A percentile compares a stretch with the other conserved stretches of the same genome.
Evolutionary conservation across 2,888 invertebrate species (phyloP).

Genomic region (Sesamia inferens): DNA sequence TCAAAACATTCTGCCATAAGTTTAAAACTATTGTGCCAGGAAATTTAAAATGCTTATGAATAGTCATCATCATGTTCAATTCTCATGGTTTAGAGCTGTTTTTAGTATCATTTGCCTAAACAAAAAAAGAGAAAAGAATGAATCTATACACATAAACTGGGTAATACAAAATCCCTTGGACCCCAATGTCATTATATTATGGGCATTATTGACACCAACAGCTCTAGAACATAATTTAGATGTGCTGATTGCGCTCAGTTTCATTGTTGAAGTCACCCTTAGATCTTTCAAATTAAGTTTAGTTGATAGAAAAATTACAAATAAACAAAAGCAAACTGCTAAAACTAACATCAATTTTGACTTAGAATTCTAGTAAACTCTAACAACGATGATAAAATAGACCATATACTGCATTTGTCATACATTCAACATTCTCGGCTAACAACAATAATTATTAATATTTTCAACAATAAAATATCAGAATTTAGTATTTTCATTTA

Average conservation of each 20-base stretch:
- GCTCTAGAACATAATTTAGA: neutral
- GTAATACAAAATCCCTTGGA: no score
- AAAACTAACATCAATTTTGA: slow-evolving; percentile 25
- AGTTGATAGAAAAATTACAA: slow-evolving; percentile 11
- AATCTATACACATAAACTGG: no score
- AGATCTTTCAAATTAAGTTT: slow-evolving; percentile 20
- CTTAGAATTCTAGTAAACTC: slow-evolving; percentile 37
- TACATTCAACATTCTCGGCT: slow-evolving; percentile 13
- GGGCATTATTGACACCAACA: neutral
- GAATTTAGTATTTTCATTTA: neutral
- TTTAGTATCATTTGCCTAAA: no score
- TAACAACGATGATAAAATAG: slow-evolving; percentile 38
- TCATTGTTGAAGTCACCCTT: neutral
- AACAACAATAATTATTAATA: slow-evolving; percentile 18
- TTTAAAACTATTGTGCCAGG: slow-evolving; percentile 18
- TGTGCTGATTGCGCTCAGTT: neutral
- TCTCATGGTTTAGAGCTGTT: neutral
- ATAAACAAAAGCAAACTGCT: neutral
- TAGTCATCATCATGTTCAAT: no score
- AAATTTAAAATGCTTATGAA: neutral
- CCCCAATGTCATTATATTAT: neutral
- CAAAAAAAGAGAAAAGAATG: no score
- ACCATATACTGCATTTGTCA: slow-evolving; percentile 28
- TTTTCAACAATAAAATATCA: slow-evolving; percentile 5
- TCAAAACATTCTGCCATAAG: slow-evolving; percentile 35